These are phyloP conservation scores for Tenualosa ilisha DNA, from an alignment of 2,797 vertebrate species.

Conservation along the genomic window DNA sequence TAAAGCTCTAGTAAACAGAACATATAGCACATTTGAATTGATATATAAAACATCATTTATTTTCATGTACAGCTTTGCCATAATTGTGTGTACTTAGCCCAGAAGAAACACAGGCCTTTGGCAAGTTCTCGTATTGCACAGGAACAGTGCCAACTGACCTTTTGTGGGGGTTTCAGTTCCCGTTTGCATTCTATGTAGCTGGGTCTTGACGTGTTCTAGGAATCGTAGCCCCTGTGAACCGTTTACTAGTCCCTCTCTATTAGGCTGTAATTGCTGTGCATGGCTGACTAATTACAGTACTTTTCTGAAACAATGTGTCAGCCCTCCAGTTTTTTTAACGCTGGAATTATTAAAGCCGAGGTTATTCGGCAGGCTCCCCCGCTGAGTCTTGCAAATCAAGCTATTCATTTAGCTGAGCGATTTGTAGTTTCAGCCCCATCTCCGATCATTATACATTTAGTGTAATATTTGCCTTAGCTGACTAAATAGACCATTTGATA, in stretches of 20 bases:
- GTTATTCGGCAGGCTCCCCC: slow-evolving; percentile 36
- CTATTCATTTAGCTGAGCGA: slow-evolving; percentile 25
- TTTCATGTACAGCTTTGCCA: neutral
- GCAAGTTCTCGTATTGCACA: neutral
- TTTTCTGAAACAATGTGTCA: slow-evolving; percentile 38
- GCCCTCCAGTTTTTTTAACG: slow-evolving; percentile 33
- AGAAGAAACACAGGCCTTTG: neutral
- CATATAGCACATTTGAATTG: neutral
- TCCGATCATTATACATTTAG: slow-evolving; percentile 32
- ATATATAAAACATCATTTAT: neutral
- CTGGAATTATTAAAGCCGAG: slow-evolving; percentile 12
- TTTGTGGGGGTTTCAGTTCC: neutral
- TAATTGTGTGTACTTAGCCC: neutral
- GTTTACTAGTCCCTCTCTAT: slow-evolving; percentile 20
- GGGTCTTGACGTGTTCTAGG: neutral
- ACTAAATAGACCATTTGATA: slow-evolving; percentile 30
- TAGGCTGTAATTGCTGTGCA: slow-evolving; percentile 31
- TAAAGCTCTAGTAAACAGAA: no score
- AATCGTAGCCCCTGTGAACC: neutral
- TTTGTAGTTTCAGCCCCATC: slow-evolving; percentile 15
- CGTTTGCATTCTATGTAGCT: neutral
- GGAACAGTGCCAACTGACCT: neutral
- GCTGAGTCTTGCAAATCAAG: slow-evolving; percentile 38
- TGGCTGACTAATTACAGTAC: slow-evolving; percentile 35
- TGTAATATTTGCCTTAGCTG: slow-evolving; percentile 18